A percentile compares a stretch with the other conserved stretches of the same genome.
Evolutionary conservation across 1,140 invertebrate genomes (phyloP).

Genomic region (Pygmarrhopalites habei): DNA sequence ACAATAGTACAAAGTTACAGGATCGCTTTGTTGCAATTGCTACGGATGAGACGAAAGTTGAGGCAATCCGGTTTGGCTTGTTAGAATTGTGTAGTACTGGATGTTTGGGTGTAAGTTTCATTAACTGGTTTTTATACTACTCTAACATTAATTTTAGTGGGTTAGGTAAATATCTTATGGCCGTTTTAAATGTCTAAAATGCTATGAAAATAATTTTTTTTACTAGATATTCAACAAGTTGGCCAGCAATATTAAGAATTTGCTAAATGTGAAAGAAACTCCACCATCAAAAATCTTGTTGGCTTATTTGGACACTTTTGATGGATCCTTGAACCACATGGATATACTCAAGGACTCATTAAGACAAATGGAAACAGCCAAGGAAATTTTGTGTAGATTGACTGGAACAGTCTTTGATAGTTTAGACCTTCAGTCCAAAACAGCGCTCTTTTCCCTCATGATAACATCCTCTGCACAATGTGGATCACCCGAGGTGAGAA

Average conservation of each 20-base stretch:
- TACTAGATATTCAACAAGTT: not conserved
- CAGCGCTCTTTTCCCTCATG: conserved; percentile 24
- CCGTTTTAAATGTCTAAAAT: too few relatives aligned
- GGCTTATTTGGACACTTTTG: conserved; percentile 28
- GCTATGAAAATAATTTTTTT: too few relatives aligned
- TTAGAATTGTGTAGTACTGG: not conserved
- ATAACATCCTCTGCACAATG: conserved; percentile 22
- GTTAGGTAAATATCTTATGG: too few relatives aligned
- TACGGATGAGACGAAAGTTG: not conserved
- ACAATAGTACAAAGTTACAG: not conserved
- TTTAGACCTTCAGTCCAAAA: conserved; percentile 13
- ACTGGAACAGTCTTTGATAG: conserved; percentile 15
- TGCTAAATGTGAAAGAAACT: not conserved
- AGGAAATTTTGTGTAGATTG: conserved; percentile 20
- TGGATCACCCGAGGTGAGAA: conserved; percentile 27
- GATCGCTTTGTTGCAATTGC: conserved; percentile 8
- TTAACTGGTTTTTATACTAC: too few relatives aligned
- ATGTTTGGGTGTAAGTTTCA: not conserved
- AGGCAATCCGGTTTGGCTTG: conserved; percentile 5
- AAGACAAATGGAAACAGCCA: conserved; percentile 7
- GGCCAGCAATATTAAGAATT: not conserved
- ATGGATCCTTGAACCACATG: conserved; percentile 14
- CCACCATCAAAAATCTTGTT: conserved; percentile 9
- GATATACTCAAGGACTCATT: conserved; percentile 15
- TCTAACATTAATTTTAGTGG: too few relatives aligned